Evolutionary conservation across 2,888 invertebrate species (phyloP).

Genomic region (Zaprionus lineosus): DNA sequence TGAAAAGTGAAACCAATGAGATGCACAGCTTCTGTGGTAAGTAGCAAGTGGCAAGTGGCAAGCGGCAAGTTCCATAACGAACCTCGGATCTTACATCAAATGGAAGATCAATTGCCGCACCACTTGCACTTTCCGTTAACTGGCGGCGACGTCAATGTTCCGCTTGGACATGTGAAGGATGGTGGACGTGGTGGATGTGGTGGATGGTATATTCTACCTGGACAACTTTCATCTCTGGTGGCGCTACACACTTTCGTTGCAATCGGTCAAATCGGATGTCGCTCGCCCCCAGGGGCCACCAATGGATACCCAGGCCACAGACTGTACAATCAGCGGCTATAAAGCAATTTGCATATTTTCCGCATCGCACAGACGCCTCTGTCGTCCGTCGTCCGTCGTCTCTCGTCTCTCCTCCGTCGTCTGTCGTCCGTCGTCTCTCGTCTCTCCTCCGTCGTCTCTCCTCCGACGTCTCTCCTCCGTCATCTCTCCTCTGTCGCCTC

Average conservation of each 20-base stretch:
- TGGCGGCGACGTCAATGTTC: no score
- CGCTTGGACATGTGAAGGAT: no score
- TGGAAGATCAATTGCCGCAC: conserved; percentile 40
- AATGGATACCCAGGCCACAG: conserved; percentile 24
- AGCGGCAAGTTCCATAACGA: conserved; percentile 43
- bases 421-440: no score
- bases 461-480: no score
- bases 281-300: conserved; percentile 37
- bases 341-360: conserved; percentile 74
- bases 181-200: conserved; percentile 4
- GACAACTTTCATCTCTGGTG: conserved; percentile 66
- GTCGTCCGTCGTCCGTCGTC: no score
- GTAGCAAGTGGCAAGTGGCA: conserved; percentile 23
- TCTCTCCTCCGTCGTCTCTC: no score
- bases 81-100: conserved; percentile 75
- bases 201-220: conserved; percentile 58
- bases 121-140: conserved; percentile 76
- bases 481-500: no score
- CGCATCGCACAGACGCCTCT: conserved; percentile 62
- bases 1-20: conserved; percentile 47
- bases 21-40: conserved; percentile 19
- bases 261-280: conserved; percentile 53
- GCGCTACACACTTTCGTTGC: conserved; percentile 63
- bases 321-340: conserved; percentile 16
- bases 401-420: no score